These are phyloP conservation scores for Phoebastria nigripes DNA, from an alignment of 2,797 vertebrate genomes.

Conservation along the genomic window DNA sequence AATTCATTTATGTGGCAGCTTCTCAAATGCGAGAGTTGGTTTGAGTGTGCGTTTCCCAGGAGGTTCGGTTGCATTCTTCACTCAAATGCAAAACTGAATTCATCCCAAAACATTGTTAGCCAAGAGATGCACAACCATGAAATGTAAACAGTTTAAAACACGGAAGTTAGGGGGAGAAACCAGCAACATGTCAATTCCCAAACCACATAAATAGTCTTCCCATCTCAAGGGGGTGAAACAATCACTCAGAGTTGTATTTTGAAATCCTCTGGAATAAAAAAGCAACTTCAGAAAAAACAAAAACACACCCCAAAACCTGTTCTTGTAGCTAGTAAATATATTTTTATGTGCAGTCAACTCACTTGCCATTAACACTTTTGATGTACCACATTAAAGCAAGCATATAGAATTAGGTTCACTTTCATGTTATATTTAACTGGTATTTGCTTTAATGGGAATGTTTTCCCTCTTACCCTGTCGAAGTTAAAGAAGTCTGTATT, in stretches of 20 bases:
- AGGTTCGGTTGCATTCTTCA: background rate
- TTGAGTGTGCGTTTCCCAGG: background rate
- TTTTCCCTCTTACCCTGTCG: background rate
- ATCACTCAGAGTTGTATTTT: background rate
- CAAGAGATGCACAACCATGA: background rate
- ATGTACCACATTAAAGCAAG: conserved; percentile 56
- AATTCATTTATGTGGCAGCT: background rate
- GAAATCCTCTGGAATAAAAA: conserved; percentile 18
- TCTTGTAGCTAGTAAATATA: background rate
- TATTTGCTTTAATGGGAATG: conserved; percentile 19
- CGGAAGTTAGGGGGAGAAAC: background rate
- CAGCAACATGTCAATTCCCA: background rate
- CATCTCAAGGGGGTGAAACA: background rate
- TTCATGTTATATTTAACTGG: conserved; percentile 48
- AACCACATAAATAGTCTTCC: background rate
- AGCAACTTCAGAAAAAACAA: background rate
- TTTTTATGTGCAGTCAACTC: background rate
- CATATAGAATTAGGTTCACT: conserved; percentile 35
- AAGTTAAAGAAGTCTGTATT: background rate
- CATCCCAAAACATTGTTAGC: background rate
- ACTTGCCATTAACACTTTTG: conserved; percentile 39
- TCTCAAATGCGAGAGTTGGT: background rate
- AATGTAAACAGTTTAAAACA: background rate
- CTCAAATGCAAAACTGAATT: conserved; percentile 12
- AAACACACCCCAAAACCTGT: background rate